These are phyloP conservation scores for Gymnobelideus leadbeateri DNA, from an alignment of 2,113 vertebrate genomes.

Conservation along the genomic window DNA sequence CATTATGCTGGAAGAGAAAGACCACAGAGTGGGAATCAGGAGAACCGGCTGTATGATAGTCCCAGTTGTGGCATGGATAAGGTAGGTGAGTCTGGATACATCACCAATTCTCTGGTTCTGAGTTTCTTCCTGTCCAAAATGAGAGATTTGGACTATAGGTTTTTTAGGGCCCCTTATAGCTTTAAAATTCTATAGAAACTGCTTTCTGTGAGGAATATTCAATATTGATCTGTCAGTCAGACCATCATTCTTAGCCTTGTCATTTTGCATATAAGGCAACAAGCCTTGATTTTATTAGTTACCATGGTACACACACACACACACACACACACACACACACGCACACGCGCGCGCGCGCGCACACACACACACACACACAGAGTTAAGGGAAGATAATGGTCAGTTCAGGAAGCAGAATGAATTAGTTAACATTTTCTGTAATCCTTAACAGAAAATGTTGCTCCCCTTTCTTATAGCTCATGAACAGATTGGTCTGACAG, in stretches of 20 bases:
- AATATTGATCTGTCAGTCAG: neutral
- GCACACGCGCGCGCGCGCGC: too few species aligned
- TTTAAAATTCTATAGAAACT: neutral
- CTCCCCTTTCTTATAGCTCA: constrained; percentile 67
- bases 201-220: neutral
- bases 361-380: constrained; percentile 2
- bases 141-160: neutral
- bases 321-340: too few species aligned
- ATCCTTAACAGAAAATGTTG: constrained; percentile 68
- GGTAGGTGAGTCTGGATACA: neutral
- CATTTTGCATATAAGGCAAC: constrained; percentile 34
- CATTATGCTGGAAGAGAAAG: neutral
- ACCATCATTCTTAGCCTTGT: constrained; percentile 6
- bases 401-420: constrained; percentile 37
- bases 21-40: neutral
- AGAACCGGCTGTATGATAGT: neutral
- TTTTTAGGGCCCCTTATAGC: neutral
- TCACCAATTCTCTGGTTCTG: neutral
- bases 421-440: constrained; percentile 58
- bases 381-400: neutral
- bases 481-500: constrained; percentile 69
- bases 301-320: too few species aligned
- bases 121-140: neutral
- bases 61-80: neutral
- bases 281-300: neutral